Evolutionary conservation across 1,140 invertebrate species (phyloP).

Genomic region (Drosophila insularis): DNA sequence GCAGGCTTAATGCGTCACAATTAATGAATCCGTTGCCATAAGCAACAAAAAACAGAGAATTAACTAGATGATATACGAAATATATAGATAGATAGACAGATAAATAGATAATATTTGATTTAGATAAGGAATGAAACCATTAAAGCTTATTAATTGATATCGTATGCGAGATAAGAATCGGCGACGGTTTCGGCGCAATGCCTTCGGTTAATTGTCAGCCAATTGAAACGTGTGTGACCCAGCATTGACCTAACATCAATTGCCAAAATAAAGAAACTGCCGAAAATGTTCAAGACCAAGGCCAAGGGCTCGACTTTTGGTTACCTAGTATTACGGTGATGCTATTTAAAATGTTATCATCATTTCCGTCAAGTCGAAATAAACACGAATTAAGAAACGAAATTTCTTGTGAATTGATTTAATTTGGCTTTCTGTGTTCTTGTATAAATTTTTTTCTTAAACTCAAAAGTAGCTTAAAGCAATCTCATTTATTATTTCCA

Average conservation of each 20-base stretch:
- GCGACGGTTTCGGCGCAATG: background rate
- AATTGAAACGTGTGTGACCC: constrained; percentile 52
- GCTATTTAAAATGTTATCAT: too few species aligned
- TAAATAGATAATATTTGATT: constrained; percentile 5
- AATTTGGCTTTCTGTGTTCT: too few species aligned
- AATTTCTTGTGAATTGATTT: too few species aligned
- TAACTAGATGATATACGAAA: background rate
- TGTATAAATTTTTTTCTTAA: too few species aligned
- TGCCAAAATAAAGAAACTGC: constrained; percentile 58
- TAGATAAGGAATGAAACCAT: constrained; percentile 12
- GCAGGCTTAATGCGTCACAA: constrained; percentile 22
- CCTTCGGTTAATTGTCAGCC: constrained; percentile 50
- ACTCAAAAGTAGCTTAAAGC: too few species aligned
- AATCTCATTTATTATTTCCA: too few species aligned
- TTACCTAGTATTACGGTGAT: background rate
- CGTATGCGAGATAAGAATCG: background rate
- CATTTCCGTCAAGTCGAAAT: too few species aligned
- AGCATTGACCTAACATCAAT: constrained; percentile 53
- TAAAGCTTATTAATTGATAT: constrained; percentile 66
- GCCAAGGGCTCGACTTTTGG: constrained; percentile 15
- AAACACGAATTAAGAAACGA: too few species aligned
- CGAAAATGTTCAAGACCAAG: background rate
- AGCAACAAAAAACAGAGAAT: background rate
- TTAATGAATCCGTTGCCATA: background rate
- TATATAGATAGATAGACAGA: background rate